Evolutionary conservation across 2,888 invertebrate genomes (phyloP).

Genomic region (Danaus chrysippus): DNA sequence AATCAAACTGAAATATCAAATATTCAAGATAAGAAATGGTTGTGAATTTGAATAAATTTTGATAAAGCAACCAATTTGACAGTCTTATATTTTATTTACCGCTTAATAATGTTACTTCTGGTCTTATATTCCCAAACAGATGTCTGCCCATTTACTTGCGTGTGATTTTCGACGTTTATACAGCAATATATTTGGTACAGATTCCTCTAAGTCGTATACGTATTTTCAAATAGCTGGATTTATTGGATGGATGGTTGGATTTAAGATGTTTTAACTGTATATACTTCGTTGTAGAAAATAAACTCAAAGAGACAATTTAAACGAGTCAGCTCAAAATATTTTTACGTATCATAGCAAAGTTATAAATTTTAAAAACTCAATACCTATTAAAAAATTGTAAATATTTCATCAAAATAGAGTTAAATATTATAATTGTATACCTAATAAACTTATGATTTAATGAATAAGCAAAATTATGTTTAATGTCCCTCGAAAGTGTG

Average conservation of each 20-base stretch:
- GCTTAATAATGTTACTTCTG: constrained; percentile 20
- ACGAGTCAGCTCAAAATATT: neutral
- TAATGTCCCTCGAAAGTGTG: too few species aligned
- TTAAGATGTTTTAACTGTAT: constrained; percentile 25
- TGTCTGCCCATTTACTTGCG: constrained; percentile 50
- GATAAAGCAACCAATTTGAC: too few species aligned
- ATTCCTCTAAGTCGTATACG: constrained; percentile 25
- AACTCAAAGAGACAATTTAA: constrained; percentile 7
- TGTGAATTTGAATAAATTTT: too few species aligned
- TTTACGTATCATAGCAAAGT: neutral
- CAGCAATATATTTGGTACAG: constrained; percentile 38
- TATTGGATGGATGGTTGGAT: constrained; percentile 28
- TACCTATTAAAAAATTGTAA: neutral
- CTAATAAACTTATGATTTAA: too few species aligned
- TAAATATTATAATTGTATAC: too few species aligned
- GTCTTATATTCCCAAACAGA: constrained; percentile 35
- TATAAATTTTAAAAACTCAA: neutral
- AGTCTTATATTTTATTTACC: constrained; percentile 1
- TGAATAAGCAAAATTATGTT: too few species aligned
- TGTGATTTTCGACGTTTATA: constrained; percentile 57
- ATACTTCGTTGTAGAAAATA: constrained; percentile 2
- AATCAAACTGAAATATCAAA: too few species aligned
- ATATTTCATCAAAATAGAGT: neutral
- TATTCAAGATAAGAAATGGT: too few species aligned
- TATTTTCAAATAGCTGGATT: constrained; percentile 34